Conservation (phyloP, 2,797 vertebrate genomes). For the Rhynchonycteris naso region DNA sequence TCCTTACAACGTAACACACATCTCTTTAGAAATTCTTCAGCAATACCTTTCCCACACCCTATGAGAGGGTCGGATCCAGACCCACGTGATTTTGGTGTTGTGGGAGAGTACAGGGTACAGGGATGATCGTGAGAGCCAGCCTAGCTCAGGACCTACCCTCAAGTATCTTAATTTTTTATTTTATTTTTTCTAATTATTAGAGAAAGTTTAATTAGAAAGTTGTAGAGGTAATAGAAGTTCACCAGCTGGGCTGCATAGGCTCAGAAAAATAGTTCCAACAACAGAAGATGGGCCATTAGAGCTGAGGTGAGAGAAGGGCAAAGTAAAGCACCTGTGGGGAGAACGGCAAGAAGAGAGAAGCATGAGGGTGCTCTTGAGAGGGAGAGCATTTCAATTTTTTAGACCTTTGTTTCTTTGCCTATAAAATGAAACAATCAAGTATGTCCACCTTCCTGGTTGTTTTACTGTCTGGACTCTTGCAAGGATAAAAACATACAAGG, state of each 20-base stretch:
- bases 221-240: too few relatives aligned
- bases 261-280: background rate
- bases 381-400: background rate
- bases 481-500: background rate
- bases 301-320: background rate
- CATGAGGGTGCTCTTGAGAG: fast-evolving
- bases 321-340: background rate
- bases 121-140: background rate
- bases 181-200: background rate
- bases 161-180: background rate
- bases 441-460: fast-evolving
- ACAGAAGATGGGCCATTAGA: background rate
- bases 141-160: background rate
- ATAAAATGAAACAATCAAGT: background rate
- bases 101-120: fast-evolving
- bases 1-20: background rate
- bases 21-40: background rate
- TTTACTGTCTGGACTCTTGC: background rate
- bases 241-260: background rate
- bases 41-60: fast-evolving
- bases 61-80: fast-evolving
- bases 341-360: background rate
- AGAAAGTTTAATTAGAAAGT: too few relatives aligned
- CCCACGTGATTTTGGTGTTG: fast-evolving
- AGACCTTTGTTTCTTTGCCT: background rate